Evolutionary conservation across 2,113 vertebrate species (phyloP).

Genomic region (Catharus fuscescens): DNA sequence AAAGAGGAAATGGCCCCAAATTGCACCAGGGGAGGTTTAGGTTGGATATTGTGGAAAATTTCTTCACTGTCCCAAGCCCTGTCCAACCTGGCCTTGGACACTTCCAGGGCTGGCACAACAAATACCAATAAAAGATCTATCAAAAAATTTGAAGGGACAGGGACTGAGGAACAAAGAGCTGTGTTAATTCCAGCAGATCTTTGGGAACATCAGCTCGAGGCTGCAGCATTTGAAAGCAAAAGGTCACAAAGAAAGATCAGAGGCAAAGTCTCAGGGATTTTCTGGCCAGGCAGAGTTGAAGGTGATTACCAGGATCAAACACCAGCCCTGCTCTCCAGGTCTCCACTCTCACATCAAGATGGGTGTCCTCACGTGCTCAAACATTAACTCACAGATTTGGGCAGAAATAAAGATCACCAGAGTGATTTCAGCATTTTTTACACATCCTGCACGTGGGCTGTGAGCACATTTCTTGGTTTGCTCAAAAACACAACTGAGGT

Average conservation of each 20-base stretch:
- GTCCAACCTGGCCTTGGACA: not conserved
- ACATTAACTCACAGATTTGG: not conserved
- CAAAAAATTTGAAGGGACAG: not conserved
- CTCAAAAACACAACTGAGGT: not conserved
- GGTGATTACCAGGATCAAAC: not conserved
- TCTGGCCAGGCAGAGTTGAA: not conserved
- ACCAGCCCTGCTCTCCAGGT: not conserved
- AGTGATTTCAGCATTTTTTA: not conserved
- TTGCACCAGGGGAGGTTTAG: not conserved
- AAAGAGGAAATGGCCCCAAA: not conserved
- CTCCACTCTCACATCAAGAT: not conserved
- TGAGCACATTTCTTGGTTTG: not conserved
- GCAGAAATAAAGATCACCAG: not conserved
- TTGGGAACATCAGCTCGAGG: not conserved
- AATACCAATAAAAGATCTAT: rapidly evolving
- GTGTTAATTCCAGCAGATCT: not conserved
- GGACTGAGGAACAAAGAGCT: not conserved
- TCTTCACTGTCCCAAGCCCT: rapidly evolving
- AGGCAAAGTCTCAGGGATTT: not conserved
- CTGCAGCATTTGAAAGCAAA: not conserved
- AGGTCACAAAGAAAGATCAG: not conserved
- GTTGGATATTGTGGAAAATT: not conserved
- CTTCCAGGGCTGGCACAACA: not conserved
- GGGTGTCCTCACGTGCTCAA: not conserved
- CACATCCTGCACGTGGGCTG: not conserved